phyloP scores from a whole-genome alignment of 2,797 vertebrate species.

The Clarias fuscus region DNA sequence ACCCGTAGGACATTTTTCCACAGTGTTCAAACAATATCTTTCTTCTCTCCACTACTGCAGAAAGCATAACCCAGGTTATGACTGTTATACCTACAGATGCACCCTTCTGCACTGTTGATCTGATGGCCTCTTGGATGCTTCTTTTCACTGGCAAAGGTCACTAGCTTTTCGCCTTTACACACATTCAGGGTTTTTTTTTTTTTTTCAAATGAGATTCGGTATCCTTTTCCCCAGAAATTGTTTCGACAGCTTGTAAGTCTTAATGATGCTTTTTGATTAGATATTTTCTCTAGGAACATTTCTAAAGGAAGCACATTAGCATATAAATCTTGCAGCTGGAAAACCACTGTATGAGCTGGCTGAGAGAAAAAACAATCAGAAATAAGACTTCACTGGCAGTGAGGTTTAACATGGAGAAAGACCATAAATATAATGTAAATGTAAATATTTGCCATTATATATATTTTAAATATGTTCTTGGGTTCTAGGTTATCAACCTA shows the following conservation, averaged over 20 bases:
- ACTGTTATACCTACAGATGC: background rate
- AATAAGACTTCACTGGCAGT: too few relatives aligned
- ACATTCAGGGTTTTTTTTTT: background rate
- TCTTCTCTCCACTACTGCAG: background rate
- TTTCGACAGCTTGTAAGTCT: background rate
- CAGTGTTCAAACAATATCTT: background rate
- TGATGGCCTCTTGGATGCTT: background rate
- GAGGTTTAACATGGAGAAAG: background rate
- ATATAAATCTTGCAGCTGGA: background rate
- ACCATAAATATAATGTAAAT: constrained; percentile 1
- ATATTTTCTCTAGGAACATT: background rate
- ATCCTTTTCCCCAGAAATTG: background rate
- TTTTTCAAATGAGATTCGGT: background rate
- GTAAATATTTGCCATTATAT: background rate
- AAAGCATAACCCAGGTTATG: background rate
- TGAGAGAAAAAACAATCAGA: background rate
- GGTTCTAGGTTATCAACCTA: background rate
- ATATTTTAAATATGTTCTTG: background rate
- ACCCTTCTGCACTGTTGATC: background rate
- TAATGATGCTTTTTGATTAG: background rate
- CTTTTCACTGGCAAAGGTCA: too few relatives aligned
- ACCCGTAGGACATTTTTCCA: background rate
- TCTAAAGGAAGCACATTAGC: background rate
- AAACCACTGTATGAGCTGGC: background rate
- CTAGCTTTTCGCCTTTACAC: background rate